Evolutionary conservation across 2,797 vertebrate genomes (phyloP), one percentile per base, ranked within the genome.

Genomic region (Numenius phaeopus): DNA sequence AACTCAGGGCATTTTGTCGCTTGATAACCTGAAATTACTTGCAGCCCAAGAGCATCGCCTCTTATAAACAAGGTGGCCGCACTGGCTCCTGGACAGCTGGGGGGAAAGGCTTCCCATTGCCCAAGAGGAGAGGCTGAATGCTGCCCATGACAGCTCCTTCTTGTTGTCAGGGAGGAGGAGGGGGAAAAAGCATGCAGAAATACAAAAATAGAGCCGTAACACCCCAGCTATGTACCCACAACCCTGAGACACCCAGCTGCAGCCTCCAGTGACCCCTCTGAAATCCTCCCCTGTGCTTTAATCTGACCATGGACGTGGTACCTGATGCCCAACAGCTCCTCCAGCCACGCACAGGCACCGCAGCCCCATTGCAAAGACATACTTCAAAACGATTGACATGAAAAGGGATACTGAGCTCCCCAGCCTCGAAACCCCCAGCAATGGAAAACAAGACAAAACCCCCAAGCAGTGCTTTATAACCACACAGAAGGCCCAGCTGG

Each of bases 71-170:
- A 16, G 14, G 32, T 4, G 2, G 46, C 20, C 3, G 0, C 47
- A 2, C 52, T 9, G 27, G 10, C 21, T 76, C 16, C 22, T 5
- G 1, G 19, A 14, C 1, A 4, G 3, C 14, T 0, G 0, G 7
- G 24, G 32, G 21, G 2, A 40, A 49, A 72, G 23, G 24, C 37
- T 50, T 50, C 47, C 21, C 80, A 7, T 24, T 20, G 19, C 42
- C 66, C 1, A 3, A 46, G 42, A 73, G 54, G 59, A 64, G 47
- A 34, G 37, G 26, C 12, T 34, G 22, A 65, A 71, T 5, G 8
- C 24, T 30, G 39, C 29, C 72, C 40, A 0, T 32, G n/a, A 52
- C 14, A 47, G 23, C 17, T 26, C 19, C 30, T 62, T 16, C 5
- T 12, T 59, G 22, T 29, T 18, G 7, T 58, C 49, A n/a, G 12